Base-by-base conservation (phyloP, 2,888 invertebrate genomes). In the Pristionchus maxplancki region DNA sequence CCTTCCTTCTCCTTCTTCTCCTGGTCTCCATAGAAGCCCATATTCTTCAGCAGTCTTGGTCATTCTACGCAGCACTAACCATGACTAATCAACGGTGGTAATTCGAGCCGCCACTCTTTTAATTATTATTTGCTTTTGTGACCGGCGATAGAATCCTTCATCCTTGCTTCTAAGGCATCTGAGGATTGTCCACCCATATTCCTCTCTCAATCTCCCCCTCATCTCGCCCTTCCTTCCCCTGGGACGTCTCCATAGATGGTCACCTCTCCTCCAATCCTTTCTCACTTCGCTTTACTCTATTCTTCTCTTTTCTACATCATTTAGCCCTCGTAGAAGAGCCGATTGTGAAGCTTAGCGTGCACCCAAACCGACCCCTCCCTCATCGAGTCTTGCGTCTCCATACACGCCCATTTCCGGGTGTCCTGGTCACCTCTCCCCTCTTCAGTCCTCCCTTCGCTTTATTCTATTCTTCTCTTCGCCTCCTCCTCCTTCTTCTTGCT, bases 231-330 rank as follows among this genome's bases (percentile, higher is more conserved):
- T n/a, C 15, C 64, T 9, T 64, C 31, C 64, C 9, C 64, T 64
- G 15, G 15, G 17, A 58, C 58, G 44, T 44, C 44, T 44, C 44
- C 44, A 44, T 44, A 44, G 44, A 44, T 44, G 44, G 44, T 82
- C 53, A 50, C 82, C 53, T 48, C 82, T 40, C 17, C 50, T 24
- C 81, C 44, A 28, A 44, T 44, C 48, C n/a, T 20, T 81, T 31
- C 37, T 31, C 81, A 15, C 58, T 83, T 83, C 83, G 58, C 58
- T 62, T 83, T 83, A 58, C 40, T 83, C 37, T 62, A 58, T 83
- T 83, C 58, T 62, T 83, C 58, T 83, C 58, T 53, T 62, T n/a
- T n/a, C n/a, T n/a, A n/a, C n/a, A n/a, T n/a, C n/a, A n/a, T n/a
- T n/a, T n/a, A n/a, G n/a, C n/a, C n/a, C n/a, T n/a, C n/a, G n/a